Conservation (phyloP, 2,797 vertebrate genomes). For the Microctenopoma steveboyesi region DNA sequence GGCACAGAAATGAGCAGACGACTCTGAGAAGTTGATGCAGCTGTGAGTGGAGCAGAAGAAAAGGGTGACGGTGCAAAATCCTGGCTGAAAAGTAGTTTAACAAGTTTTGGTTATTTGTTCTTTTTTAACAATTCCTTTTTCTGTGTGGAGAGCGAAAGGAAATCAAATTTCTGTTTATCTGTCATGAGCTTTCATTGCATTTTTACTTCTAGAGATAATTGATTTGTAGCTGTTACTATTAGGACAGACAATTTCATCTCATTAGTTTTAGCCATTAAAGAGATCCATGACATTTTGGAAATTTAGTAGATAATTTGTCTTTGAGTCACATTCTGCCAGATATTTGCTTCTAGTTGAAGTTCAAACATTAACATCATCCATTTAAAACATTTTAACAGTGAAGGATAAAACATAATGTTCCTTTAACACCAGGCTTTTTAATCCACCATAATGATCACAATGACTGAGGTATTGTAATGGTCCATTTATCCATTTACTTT, state of each 20-base stretch:
- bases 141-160: not conserved
- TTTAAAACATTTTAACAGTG: not conserved
- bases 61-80: not conserved
- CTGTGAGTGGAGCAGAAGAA: not conserved
- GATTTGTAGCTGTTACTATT: slow-evolving; percentile 18
- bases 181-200: slow-evolving; percentile 32
- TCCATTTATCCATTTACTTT: not conserved
- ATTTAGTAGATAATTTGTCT: slow-evolving; percentile 23
- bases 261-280: slow-evolving; percentile 27
- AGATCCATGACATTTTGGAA: slow-evolving; percentile 34
- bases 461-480: not conserved
- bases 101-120: not conserved
- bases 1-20: not conserved
- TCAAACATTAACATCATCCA: slow-evolving; percentile 4
- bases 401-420: slow-evolving; percentile 1
- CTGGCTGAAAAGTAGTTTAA: not conserved
- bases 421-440: not conserved
- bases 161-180: slow-evolving; percentile 30
- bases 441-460: not conserved
- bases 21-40: no score
- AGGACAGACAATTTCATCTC: slow-evolving; percentile 31
- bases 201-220: slow-evolving; percentile 37
- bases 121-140: not conserved
- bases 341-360: slow-evolving; percentile 7
- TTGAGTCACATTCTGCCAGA: slow-evolving; percentile 15